phyloP scores from a whole-genome alignment of 2,113 vertebrate species.

The Penelope pileata region DNA sequence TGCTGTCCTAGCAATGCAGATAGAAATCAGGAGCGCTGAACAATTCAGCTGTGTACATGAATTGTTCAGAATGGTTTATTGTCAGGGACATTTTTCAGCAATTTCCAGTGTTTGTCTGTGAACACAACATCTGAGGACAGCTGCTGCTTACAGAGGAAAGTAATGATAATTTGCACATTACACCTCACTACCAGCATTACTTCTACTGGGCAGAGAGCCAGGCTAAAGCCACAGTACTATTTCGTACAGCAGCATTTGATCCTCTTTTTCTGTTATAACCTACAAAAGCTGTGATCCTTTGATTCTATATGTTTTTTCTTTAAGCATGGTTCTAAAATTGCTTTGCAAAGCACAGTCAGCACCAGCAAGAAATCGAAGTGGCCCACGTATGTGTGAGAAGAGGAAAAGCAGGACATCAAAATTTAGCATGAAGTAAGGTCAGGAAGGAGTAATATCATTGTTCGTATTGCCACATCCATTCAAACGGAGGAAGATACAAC shows the following conservation, averaged over 20 bases:
- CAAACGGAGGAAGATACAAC: not conserved
- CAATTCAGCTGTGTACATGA: not conserved
- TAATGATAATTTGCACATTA: not conserved
- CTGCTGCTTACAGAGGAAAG: not conserved
- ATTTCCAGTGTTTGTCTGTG: not conserved
- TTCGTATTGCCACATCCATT: not conserved
- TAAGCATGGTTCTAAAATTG: not conserved
- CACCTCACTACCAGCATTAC: not conserved
- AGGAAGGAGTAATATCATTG: not conserved
- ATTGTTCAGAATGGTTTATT: not conserved
- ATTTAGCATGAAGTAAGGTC: not conserved
- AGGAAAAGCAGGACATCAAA: not conserved
- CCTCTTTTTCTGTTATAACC: not conserved
- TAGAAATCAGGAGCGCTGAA: not conserved
- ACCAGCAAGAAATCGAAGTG: rapidly evolving
- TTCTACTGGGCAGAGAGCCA: not conserved
- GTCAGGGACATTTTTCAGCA: not conserved
- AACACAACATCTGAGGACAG: not conserved
- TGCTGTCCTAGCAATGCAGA: not conserved
- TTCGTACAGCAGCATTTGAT: not conserved
- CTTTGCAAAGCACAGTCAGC: not conserved
- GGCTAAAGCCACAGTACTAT: not conserved
- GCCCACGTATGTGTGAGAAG: rapidly evolving
- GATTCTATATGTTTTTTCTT: not conserved
- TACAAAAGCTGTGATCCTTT: rapidly evolving